These are phyloP conservation scores for Regulus satrapa DNA, from an alignment of 2,113 vertebrate species.

Conservation along the genomic window DNA sequence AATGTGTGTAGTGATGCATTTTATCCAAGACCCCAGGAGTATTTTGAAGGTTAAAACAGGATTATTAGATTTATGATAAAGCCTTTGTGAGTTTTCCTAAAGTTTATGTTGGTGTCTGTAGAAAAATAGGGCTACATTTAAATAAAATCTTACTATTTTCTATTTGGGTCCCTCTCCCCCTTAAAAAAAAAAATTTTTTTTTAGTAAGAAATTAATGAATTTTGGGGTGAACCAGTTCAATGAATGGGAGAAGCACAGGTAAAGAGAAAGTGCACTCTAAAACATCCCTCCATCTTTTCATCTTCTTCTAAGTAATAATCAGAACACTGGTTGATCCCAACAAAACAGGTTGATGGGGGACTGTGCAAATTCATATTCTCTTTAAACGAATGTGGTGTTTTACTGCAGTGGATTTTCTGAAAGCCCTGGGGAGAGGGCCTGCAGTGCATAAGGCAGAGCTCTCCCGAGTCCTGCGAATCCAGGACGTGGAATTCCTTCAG, in stretches of 20 bases:
- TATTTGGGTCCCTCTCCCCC: fast-evolving
- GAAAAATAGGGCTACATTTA: not conserved
- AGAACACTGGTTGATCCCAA: not conserved
- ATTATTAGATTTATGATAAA: not conserved
- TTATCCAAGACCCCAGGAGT: not conserved
- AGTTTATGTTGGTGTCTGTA: not conserved
- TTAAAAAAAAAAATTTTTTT: no score
- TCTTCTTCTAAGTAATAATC: not conserved
- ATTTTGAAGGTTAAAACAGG: not conserved
- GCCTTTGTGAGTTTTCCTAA: not conserved
- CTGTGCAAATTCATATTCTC: not conserved
- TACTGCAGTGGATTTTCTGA: not conserved
- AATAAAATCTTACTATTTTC: not conserved
- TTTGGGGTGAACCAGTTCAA: not conserved
- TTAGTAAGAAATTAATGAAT: not conserved
- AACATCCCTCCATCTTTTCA: not conserved
- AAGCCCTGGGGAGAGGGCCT: not conserved
- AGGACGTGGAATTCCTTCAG: not conserved
- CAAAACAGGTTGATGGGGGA: not conserved
- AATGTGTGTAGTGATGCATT: not conserved
- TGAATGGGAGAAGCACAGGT: not conserved
- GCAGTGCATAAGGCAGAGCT: not conserved
- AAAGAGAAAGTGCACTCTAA: not conserved
- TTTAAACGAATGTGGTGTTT: not conserved
- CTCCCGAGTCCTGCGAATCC: not conserved